Evolutionary conservation across 2,113 vertebrate genomes (phyloP).

Genomic region (Atrichornis clamosus): DNA sequence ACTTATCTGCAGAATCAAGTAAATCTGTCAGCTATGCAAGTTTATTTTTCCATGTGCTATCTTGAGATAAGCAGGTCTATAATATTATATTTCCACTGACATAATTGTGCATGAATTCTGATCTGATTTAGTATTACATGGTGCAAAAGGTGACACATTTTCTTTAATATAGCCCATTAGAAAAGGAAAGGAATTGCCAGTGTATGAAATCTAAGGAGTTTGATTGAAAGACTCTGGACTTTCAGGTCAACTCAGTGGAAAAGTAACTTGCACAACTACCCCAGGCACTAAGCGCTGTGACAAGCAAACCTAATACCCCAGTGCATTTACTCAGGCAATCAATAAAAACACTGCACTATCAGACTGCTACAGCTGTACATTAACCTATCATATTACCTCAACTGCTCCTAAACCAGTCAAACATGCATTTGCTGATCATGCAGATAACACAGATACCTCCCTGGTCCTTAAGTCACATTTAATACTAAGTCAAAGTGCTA

Average conservation of each 20-base stretch:
- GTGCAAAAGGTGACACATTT: conserved; percentile 78
- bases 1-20: conserved; percentile 77
- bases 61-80: conserved; percentile 77
- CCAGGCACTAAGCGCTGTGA: conserved; percentile 64
- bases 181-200: conserved; percentile 63
- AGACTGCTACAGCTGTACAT: conserved; percentile 71
- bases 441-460: conserved; percentile 33
- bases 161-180: conserved; percentile 72
- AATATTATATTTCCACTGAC: conserved; percentile 78
- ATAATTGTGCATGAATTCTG: conserved; percentile 81
- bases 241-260: conserved; percentile 66
- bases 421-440: conserved; percentile 42
- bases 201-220: conserved; percentile 71
- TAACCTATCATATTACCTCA: conserved; percentile 57
- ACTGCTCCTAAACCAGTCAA: conserved; percentile 48
- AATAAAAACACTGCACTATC: conserved; percentile 76
- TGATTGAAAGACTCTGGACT: conserved; percentile 70
- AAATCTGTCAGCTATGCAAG: conserved; percentile 72
- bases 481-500: conserved; percentile 2
- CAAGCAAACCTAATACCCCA: conserved; percentile 64
- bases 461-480: neutral
- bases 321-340: conserved; percentile 69
- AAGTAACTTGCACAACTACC: conserved; percentile 69
- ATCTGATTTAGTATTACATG: conserved; percentile 80
- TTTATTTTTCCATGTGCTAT: conserved; percentile 80